Conservation (phyloP, 2,113 vertebrate genomes). For the Sinocyclocheilus maitianheensis region DNA sequence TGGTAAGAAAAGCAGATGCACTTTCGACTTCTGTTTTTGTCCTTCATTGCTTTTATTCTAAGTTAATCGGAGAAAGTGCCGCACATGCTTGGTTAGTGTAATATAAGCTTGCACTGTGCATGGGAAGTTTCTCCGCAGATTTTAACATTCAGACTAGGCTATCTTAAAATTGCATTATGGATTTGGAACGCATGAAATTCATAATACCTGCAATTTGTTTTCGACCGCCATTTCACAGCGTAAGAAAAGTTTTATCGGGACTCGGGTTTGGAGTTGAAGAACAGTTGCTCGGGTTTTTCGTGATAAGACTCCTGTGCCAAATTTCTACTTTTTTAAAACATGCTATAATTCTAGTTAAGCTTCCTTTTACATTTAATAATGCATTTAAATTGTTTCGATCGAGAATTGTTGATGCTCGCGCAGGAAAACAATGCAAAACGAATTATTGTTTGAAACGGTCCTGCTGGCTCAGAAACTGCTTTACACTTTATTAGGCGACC, state of each 20-base stretch:
- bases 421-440: not conserved
- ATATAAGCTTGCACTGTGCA: not conserved
- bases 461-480: not conserved
- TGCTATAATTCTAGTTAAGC: not conserved
- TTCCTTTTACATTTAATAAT: not conserved
- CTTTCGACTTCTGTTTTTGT: not conserved
- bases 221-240: not conserved
- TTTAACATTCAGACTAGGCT: not conserved
- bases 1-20: constrained; percentile 79
- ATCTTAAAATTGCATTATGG: not conserved
- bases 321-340: not conserved
- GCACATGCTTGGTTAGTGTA: not conserved
- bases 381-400: not conserved
- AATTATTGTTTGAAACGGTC: not conserved
- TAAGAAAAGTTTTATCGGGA: not conserved
- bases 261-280: not conserved
- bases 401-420: not conserved
- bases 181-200: not conserved
- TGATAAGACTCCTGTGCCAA: not conserved
- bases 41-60: not conserved
- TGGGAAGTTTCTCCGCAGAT: not conserved
- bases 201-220: not conserved
- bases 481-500: not conserved
- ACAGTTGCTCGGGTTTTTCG: not conserved
- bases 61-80: not conserved